phyloP scores from a whole-genome alignment of 2,113 vertebrate genomes.

The Anthoscopus minutus region DNA sequence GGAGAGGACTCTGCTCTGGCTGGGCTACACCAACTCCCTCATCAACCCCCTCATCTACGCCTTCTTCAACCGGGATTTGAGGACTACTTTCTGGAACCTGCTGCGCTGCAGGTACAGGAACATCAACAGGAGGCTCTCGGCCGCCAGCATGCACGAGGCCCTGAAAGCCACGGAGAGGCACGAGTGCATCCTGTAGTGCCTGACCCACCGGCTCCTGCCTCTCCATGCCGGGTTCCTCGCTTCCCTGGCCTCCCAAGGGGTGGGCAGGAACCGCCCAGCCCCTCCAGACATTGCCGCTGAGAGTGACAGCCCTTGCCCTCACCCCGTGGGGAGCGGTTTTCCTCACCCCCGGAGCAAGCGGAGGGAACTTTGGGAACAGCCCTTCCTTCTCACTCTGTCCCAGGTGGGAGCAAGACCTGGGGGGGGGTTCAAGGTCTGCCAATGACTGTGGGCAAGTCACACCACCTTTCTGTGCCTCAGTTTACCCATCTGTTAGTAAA shows the following conservation, averaged over 20 bases:
- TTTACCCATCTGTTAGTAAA: neutral
- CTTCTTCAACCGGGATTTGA: slow-evolving; percentile 74
- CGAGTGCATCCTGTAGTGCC: slow-evolving; percentile 67
- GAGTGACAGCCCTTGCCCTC: neutral
- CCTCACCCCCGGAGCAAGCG: neutral
- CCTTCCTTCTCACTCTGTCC: neutral
- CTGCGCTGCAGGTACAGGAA: slow-evolving; percentile 72
- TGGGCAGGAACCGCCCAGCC: neutral
- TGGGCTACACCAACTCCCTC: slow-evolving; percentile 75
- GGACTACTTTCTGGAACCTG: slow-evolving; percentile 76
- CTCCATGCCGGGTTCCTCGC: neutral
- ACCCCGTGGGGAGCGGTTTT: fast-evolving
- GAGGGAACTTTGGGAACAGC: neutral
- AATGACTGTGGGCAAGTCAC: neutral
- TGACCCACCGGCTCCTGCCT: neutral
- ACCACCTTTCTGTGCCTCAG: slow-evolving; percentile 40
- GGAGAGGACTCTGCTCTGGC: slow-evolving; percentile 74
- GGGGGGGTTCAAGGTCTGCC: neutral
- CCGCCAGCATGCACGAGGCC: slow-evolving; percentile 74
- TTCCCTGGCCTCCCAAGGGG: neutral
- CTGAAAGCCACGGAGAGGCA: slow-evolving; percentile 73
- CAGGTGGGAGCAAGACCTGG: neutral
- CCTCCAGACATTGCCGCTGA: neutral
- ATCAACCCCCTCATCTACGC: slow-evolving; percentile 76
- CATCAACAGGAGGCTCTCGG: slow-evolving; percentile 73